Conservation (phyloP, 2,888 invertebrate species). For the Bugulina stolonifera region DNA sequence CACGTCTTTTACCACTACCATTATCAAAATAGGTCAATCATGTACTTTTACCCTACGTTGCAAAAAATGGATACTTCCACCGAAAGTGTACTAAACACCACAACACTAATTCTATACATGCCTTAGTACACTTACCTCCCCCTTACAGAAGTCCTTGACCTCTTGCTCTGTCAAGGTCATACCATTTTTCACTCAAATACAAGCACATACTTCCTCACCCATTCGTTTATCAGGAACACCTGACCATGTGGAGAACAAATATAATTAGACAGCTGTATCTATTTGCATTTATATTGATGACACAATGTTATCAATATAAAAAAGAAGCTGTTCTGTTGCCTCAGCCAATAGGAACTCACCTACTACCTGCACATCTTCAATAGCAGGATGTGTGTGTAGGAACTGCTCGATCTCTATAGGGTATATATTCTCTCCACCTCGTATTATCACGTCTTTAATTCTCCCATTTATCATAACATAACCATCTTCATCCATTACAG, state of each 20-base stretch:
- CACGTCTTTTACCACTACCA: no score
- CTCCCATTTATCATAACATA: constrained; percentile 69
- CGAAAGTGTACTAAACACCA: no score
- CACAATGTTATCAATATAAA: no score
- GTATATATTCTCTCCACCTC: constrained; percentile 78
- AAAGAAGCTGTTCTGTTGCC: not conserved
- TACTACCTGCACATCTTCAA: constrained; percentile 67
- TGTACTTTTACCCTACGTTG: no score
- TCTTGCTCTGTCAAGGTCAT: constrained; percentile 59
- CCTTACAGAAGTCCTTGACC: constrained; percentile 62
- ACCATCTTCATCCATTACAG: constrained; percentile 64
- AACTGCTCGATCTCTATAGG: constrained; percentile 73
- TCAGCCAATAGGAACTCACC: not conserved
- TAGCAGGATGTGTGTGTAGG: constrained; percentile 67
- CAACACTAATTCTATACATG: no score
- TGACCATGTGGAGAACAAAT: constrained; percentile 32
- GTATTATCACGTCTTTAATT: constrained; percentile 70
- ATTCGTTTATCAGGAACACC: constrained; percentile 70
- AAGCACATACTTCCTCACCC: constrained; percentile 64
- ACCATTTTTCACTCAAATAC: constrained; percentile 59
- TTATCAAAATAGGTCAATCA: no score
- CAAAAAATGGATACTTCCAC: no score
- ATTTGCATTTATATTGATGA: no score
- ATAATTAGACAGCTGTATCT: no score
- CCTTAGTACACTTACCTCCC: constrained; percentile 57